phyloP scores from a whole-genome alignment of 2,888 invertebrate genomes.

The Rhagium mordax region DNA sequence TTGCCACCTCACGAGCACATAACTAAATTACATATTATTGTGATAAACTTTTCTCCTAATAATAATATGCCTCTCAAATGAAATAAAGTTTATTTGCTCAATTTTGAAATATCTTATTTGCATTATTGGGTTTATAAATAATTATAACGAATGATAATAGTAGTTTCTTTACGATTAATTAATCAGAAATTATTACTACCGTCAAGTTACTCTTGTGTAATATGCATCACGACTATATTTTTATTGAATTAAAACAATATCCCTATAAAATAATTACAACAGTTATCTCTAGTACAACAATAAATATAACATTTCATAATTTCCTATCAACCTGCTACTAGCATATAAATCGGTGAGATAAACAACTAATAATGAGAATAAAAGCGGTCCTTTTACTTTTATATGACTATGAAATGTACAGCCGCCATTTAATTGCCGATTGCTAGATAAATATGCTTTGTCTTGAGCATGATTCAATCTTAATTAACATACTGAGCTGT shows the following conservation, averaged over 20 bases:
- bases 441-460: slow-evolving; percentile 50
- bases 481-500: slow-evolving; percentile 52
- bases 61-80: not conserved
- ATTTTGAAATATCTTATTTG: too few relatives aligned
- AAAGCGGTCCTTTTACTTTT: slow-evolving; percentile 41
- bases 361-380: slow-evolving; percentile 28
- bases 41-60: not conserved
- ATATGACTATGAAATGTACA: slow-evolving; percentile 34
- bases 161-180: slow-evolving; percentile 50
- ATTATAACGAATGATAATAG: slow-evolving; percentile 38
- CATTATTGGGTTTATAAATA: slow-evolving; percentile 33
- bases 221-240: slow-evolving; percentile 51
- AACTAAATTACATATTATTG: not conserved
- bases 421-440: slow-evolving; percentile 51
- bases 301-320: slow-evolving; percentile 44
- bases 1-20: not conserved
- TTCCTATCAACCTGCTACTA: slow-evolving; percentile 43
- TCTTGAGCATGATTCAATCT: slow-evolving; percentile 49
- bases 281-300: slow-evolving; percentile 47
- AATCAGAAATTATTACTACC: slow-evolving; percentile 51
- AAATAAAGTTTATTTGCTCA: too few relatives aligned
- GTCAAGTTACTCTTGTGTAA: slow-evolving; percentile 49
- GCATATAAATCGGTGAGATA: slow-evolving; percentile 31
- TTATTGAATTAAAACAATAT: slow-evolving; percentile 48
- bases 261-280: slow-evolving; percentile 47